Base-by-base conservation (phyloP, 2,797 vertebrate species). In the Coregonus ussuriensis region DNA sequence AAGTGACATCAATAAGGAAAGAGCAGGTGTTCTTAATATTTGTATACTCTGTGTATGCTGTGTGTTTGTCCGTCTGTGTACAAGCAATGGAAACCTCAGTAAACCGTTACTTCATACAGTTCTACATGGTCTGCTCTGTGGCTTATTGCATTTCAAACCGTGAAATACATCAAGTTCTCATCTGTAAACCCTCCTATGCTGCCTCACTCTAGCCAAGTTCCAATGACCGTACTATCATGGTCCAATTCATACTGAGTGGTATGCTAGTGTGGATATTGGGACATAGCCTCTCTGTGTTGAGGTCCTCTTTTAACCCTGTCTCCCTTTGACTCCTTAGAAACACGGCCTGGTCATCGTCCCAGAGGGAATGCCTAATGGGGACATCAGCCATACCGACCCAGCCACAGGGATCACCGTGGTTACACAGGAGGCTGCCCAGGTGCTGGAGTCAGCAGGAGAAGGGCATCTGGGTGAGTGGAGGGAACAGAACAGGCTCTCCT, bases 331-430 rank as follows among this genome's bases (percentile, higher is more conserved):
- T 37, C 53, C 31, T 74, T 92, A 99, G 98, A 97, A 96, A 93
- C 96, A 99, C 0, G 97, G 98, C 70, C 93, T 99, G 89, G 96
- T 98, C 88, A 97, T 99, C 88, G 96, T 99, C 90, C 96, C 97
- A 0, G 97, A 98, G 33, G 95, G 94, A 75, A 97, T 94, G 35
- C 96, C 96, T 65, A 99, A 99, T 16, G 97, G 97, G 67, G 97
- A 99, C 9, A 83, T 98, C 75, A 89, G 87, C 88, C 95, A 96
- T 6, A 96, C 98, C 77, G 91, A 95, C 0, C 80, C 92, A 78
- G 92, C 93, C 83, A 93, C 97, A 79, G 94, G 95, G 83, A 95
- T 99, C 90, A 96, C 97, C 0, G 93, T 98, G 66, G 96, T 99
- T 62, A 96, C 97, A 63, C 98, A 98, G 88, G 97, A 99, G 93